Conservation (phyloP, 1,140 invertebrate species). For the Solenopsis fugax region DNA sequence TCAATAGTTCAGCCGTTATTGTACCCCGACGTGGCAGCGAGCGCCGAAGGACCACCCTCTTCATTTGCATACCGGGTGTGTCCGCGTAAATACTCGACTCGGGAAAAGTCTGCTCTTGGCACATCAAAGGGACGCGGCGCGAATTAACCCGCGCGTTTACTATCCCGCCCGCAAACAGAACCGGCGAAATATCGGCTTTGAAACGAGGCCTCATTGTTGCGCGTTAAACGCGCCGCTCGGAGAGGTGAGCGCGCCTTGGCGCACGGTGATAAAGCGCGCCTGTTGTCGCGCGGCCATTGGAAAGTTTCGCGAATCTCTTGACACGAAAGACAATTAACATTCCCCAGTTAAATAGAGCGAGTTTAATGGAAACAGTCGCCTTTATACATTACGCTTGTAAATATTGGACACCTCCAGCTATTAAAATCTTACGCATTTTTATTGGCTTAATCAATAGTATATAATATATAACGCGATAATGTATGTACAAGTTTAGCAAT, state of each 20-base stretch:
- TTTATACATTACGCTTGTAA: neutral
- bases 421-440: conserved; percentile 48
- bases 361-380: neutral
- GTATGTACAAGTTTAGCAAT: conserved; percentile 16
- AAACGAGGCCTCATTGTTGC: conserved; percentile 34
- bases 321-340: conserved; percentile 21
- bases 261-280: conserved; percentile 24
- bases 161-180: conserved; percentile 66
- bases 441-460: conserved; percentile 42
- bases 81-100: conserved; percentile 76
- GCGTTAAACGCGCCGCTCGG: neutral
- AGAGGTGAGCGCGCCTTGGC: neutral
- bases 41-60: conserved; percentile 64
- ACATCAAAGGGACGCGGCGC: conserved; percentile 77
- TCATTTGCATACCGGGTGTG: conserved; percentile 76
- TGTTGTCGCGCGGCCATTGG: neutral
- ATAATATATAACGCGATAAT: conserved; percentile 46
- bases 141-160: conserved; percentile 70
- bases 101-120: conserved; percentile 74
- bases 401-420: neutral
- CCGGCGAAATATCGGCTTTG: conserved; percentile 52
- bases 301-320: conserved; percentile 15
- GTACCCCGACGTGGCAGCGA: conserved; percentile 66
- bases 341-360: conserved; percentile 23
- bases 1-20: conserved; percentile 80